Evolutionary conservation across 1,140 invertebrate genomes (phyloP).

Genomic region (Sipha flava): DNA sequence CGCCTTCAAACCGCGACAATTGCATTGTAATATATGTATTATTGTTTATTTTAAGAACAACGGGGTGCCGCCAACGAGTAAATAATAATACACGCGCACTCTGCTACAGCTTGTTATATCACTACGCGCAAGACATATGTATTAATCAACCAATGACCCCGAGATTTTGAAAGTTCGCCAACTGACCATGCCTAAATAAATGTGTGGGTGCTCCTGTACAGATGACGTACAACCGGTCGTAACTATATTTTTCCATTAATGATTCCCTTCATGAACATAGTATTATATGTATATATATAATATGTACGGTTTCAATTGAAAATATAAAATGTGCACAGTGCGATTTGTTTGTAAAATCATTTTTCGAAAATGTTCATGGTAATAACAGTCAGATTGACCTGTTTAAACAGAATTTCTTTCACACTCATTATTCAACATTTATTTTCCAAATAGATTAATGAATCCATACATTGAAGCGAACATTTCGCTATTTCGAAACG

Average conservation of each 20-base stretch:
- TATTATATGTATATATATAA: too few relatives aligned
- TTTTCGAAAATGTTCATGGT: neutral
- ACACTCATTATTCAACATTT: too few relatives aligned
- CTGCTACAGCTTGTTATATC: neutral
- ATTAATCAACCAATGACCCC: constrained; percentile 2
- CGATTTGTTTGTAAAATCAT: neutral
- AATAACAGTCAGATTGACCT: too few relatives aligned
- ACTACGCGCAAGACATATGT: neutral
- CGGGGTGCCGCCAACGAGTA: neutral
- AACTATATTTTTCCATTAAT: neutral
- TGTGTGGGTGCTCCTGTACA: neutral
- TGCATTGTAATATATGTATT: neutral
- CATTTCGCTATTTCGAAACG: too few relatives aligned
- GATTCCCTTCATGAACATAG: neutral
- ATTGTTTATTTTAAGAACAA: constrained; percentile 3
- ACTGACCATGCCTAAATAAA: neutral
- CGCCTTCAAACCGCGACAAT: neutral
- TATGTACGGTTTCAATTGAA: too few relatives aligned
- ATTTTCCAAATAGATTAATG: too few relatives aligned
- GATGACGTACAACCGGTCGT: neutral
- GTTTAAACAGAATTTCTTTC: too few relatives aligned
- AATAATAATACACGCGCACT: neutral
- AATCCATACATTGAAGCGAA: too few relatives aligned
- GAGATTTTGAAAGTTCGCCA: constrained; percentile 14
- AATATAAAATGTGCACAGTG: neutral